Evolutionary conservation across 2,888 invertebrate genomes (phyloP), one percentile per base, ranked within the genome.

Genomic region (Vanessa cardui): DNA sequence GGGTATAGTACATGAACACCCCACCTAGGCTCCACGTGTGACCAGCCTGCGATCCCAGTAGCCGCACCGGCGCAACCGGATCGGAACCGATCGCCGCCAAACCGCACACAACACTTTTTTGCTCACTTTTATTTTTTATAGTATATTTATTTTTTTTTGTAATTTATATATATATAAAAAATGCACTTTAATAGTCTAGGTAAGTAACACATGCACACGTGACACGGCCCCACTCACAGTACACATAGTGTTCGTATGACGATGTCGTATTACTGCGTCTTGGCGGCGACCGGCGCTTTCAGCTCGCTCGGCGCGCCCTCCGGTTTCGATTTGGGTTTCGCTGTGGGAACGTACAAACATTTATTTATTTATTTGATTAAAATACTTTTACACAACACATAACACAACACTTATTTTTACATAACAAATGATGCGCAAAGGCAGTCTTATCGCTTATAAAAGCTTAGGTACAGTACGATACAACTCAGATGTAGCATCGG

Each of bases 301-400:
- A 76, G 69, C 64, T 86, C 85, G 67, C 78, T 62, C 49, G 81
- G 72, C 58, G 71, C 76, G 71, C 77, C 62, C 8, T 88, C 89
- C 21, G 81, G 83, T 74, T 90, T 90, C 66, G 83, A 58, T 77
- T 90, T 90, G 56, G 85, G 86, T 69, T 86, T 80, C 16, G 87
- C 88, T 87, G 86, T 16, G 73, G 74, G 65, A n/a, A 69, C 67
- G 72, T 67, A 39, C 58, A n/a, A 6, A 26, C 4, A 26, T 26
- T n/a, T n/a, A n/a, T n/a, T n/a, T n/a, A n/a, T n/a, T n/a, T n/a
- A n/a, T n/a, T n/a, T n/a, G n/a, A n/a, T n/a, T n/a, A n/a, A n/a
- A n/a, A n/a, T n/a, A n/a, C n/a, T n/a, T n/a, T n/a, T n/a, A n/a
- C n/a, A n/a, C n/a, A n/a, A n/a, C n/a, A n/a, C n/a, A n/a, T n/a